A percentile compares a stretch with the other conserved stretches of the same genome.
These are phyloP conservation scores for Clivina fossor DNA, from an alignment of 2,888 invertebrate genomes.

Conservation along the genomic window DNA sequence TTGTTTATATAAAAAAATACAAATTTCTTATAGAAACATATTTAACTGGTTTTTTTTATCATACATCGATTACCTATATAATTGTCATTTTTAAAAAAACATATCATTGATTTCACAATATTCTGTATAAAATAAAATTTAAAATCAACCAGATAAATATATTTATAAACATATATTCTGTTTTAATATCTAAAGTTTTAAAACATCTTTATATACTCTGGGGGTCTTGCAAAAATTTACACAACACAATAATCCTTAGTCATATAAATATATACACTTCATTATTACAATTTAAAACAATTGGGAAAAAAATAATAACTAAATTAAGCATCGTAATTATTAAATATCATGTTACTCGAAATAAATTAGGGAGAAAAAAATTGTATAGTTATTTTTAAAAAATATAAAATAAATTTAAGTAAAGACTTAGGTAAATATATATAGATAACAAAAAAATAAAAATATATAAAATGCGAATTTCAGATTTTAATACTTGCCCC, in stretches of 20 bases:
- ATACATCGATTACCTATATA: not conserved
- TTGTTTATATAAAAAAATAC: conserved; percentile 30
- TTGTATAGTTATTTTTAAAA: too few relatives aligned
- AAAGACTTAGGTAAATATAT: too few relatives aligned
- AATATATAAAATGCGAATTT: too few relatives aligned
- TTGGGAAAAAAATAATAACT: too few relatives aligned
- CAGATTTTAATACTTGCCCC: conserved; percentile 23
- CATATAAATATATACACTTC: too few relatives aligned
- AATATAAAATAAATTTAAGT: too few relatives aligned
- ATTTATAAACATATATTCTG: conserved; percentile 20
- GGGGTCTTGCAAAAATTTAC: conserved; percentile 15
- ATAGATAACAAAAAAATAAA: too few relatives aligned
- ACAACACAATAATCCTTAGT: conserved; percentile 7
- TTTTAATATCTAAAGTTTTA: conserved; percentile 10
- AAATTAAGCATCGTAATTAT: too few relatives aligned
- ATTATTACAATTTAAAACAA: too few relatives aligned
- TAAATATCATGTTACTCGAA: too few relatives aligned
- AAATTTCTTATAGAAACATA: conserved; percentile 28
- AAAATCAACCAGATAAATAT: conserved; percentile 24
- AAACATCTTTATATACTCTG: conserved; percentile 12
- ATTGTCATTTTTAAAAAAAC: not conserved
- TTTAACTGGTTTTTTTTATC: conserved; percentile 24
- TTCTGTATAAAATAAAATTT: conserved; percentile 17
- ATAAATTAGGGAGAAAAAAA: too few relatives aligned
- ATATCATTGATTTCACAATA: conserved; percentile 11